A percentile compares a stretch with the other conserved stretches of the same genome.
phyloP scores from a whole-genome alignment of 1,140 invertebrate species.

The Formica selysi region DNA sequence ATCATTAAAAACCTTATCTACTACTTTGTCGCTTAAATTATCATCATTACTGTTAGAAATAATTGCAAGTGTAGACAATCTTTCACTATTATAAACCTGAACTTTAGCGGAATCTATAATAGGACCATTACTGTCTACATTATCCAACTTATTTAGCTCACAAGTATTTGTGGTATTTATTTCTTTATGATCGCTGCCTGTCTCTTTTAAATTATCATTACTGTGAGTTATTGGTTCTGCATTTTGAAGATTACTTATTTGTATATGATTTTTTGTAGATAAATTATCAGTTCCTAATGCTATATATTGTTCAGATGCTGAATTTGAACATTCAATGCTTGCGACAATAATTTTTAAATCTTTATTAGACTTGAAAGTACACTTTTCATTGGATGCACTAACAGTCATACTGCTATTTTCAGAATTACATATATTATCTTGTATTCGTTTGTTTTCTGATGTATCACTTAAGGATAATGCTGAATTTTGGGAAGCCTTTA shows the following conservation, averaged over 20 bases:
- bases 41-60: background rate
- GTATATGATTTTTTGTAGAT: conserved; percentile 1
- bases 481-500: conserved; percentile 15
- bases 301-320: background rate
- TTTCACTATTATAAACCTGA: conserved; percentile 18
- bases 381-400: conserved; percentile 7
- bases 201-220: conserved; percentile 9
- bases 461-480: background rate
- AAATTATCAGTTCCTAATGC: conserved; percentile 7
- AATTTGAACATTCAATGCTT: background rate
- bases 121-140: background rate
- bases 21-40: conserved; percentile 14
- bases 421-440: background rate
- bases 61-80: background rate
- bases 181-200: background rate
- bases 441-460: conserved; percentile 2
- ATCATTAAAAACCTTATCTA: background rate
- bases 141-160: conserved; percentile 10
- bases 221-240: background rate
- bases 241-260: background rate
- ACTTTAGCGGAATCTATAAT: background rate
- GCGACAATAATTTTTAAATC: conserved; percentile 8
- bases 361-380: conserved; percentile 25
- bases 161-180: background rate
- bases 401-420: background rate